Percentiles rank a stretch among this genome's conserved stretches.
Conservation (phyloP, 2,797 vertebrate species). For the Lophotriccus pileatus region DNA sequence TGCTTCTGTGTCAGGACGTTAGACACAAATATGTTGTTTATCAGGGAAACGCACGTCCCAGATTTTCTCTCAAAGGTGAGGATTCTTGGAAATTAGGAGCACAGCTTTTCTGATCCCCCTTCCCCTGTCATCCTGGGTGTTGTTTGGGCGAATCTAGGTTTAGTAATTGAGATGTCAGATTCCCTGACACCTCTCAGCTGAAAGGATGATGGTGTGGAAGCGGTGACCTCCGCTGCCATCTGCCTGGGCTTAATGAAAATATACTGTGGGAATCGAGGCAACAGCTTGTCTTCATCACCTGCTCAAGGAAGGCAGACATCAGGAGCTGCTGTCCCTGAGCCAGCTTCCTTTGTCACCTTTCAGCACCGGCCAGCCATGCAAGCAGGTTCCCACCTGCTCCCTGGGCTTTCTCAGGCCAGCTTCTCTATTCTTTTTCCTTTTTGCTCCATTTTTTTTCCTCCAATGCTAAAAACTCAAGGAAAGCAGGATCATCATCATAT, state of each 20-base stretch:
- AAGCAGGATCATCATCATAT: rapidly evolving
- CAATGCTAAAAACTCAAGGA: not conserved
- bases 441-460: rapidly evolving
- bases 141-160: not conserved
- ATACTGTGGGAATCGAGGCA: slow-evolving; percentile 34
- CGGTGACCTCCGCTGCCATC: slow-evolving; percentile 26
- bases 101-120: not conserved
- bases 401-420: not conserved
- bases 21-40: not conserved
- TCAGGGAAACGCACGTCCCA: not conserved
- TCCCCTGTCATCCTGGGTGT: not conserved
- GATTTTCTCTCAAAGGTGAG: not conserved
- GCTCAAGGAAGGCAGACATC: not conserved
- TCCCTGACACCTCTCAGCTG: not conserved
- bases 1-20: not conserved
- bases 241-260: slow-evolving; percentile 51
- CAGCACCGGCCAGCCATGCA: not conserved
- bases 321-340: not conserved
- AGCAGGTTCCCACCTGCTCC: not conserved
- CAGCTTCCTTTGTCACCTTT: slow-evolving; percentile 33
- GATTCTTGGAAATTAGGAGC: not conserved
- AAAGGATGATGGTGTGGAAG: slow-evolving; percentile 15
- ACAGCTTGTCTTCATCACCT: slow-evolving; percentile 53
- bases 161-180: slow-evolving; percentile 34
- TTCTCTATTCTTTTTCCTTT: rapidly evolving